Conservation (phyloP, 2,888 invertebrate species). For the Lasioglossum pauxillum region DNA sequence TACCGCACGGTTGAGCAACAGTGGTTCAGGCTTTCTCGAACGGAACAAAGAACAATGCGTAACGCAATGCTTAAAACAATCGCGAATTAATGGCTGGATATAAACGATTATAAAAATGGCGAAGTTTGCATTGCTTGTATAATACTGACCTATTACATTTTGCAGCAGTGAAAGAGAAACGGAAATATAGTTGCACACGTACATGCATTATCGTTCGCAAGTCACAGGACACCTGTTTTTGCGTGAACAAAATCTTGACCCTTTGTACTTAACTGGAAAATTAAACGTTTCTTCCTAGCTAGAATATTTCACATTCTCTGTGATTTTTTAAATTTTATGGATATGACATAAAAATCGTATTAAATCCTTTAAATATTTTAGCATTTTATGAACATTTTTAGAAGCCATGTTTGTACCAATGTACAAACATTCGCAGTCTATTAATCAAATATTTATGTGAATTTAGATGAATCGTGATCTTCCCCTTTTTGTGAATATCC, state of each 20-base stretch:
- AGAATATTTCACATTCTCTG: too few relatives aligned
- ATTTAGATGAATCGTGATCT: not conserved
- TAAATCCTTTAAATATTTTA: too few relatives aligned
- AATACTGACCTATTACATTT: not conserved
- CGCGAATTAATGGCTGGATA: conserved; percentile 4
- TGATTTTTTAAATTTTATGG: too few relatives aligned
- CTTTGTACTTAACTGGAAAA: too few relatives aligned
- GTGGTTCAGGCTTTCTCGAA: not conserved
- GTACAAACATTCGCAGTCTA: too few relatives aligned
- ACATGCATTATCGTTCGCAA: too few relatives aligned
- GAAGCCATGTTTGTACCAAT: too few relatives aligned
- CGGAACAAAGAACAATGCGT: not conserved
- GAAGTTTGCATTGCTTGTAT: not conserved
- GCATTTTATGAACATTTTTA: too few relatives aligned
- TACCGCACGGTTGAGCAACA: not conserved
- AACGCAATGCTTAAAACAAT: not conserved
- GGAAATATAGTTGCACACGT: not conserved
- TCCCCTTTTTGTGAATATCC: not conserved
- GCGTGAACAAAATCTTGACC: not conserved
- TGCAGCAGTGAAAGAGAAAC: not conserved
- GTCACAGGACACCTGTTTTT: too few relatives aligned
- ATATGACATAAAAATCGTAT: too few relatives aligned
- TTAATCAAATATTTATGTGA: too few relatives aligned
- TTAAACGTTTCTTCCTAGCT: too few relatives aligned
- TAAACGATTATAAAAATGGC: not conserved